A percentile compares a stretch with the other conserved stretches of the same genome.
These are phyloP conservation scores for Lordiphosa mommai DNA, from an alignment of 1,140 invertebrate species.

Conservation along the genomic window DNA sequence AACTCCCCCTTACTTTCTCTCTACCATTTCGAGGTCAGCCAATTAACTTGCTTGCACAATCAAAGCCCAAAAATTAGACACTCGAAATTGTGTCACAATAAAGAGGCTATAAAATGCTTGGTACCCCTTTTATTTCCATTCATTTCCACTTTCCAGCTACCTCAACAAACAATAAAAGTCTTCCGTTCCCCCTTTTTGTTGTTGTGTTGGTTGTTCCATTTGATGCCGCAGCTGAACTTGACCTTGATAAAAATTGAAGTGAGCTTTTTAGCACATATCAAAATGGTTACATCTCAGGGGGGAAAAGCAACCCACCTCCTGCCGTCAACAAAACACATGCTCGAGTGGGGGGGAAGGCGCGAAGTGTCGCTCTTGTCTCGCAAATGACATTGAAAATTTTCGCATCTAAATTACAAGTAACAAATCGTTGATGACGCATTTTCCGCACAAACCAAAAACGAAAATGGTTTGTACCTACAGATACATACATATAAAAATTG, in stretches of 20 bases:
- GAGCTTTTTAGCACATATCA: constrained; percentile 76
- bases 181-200: not conserved
- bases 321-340: not conserved
- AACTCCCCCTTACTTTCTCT: not conserved
- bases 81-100: constrained; percentile 46
- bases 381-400: constrained; percentile 71
- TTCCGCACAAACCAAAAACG: constrained; percentile 12
- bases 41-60: not conserved
- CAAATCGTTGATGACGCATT: constrained; percentile 70
- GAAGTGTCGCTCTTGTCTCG: constrained; percentile 31
- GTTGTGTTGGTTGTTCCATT: not conserved
- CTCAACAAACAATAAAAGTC: constrained; percentile 66
- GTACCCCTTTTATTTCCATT: constrained; percentile 42
- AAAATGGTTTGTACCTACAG: not conserved
- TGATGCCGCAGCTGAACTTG: constrained; percentile 53
- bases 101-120: constrained; percentile 25
- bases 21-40: not conserved
- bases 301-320: not conserved
- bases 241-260: constrained; percentile 76
- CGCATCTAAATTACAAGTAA: constrained; percentile 65
- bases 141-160: constrained; percentile 44
- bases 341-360: not conserved
- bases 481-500: constrained; percentile 10
- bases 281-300: constrained; percentile 66
- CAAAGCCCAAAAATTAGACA: constrained; percentile 5